A percentile compares a stretch with the other conserved stretches of the same genome.
phyloP scores from a whole-genome alignment of 2,888 invertebrate species.

The Andrena fulva region DNA sequence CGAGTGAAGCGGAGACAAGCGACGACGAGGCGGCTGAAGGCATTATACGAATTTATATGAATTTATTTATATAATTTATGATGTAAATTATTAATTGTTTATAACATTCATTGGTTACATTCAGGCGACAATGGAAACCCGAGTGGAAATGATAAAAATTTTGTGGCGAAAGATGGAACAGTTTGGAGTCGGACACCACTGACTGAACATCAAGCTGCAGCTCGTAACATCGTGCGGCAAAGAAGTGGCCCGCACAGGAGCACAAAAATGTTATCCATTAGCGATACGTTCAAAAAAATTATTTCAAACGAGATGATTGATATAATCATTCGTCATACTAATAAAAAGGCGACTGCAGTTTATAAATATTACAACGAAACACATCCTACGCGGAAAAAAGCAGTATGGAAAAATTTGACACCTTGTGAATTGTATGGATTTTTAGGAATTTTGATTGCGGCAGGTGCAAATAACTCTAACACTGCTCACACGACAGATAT shows the following conservation, averaged over 20 bases:
- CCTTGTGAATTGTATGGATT: constrained; percentile 46
- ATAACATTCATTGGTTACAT: too few relatives aligned
- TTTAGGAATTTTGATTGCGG: constrained; percentile 56
- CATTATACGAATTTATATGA: not conserved
- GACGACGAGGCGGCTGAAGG: not conserved
- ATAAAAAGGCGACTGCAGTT: constrained; percentile 45
- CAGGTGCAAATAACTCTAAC: constrained; percentile 59
- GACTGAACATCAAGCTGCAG: constrained; percentile 50
- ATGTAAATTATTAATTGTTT: constrained; percentile 58
- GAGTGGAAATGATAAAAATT: too few relatives aligned
- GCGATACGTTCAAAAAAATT: constrained; percentile 43
- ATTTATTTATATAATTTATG: not conserved
- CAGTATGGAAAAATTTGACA: not conserved
- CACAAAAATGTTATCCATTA: constrained; percentile 45
- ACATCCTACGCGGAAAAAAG: not conserved
- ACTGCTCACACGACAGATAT: constrained; percentile 43
- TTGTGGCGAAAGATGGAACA: too few relatives aligned
- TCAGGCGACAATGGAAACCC: too few relatives aligned
- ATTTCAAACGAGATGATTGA: constrained; percentile 45
- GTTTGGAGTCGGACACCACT: constrained; percentile 42
- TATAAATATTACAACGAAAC: not conserved
- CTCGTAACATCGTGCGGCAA: constrained; percentile 54
- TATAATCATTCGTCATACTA: constrained; percentile 55
- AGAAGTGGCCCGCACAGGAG: constrained; percentile 46
- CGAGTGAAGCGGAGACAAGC: too few relatives aligned